phyloP scores from a whole-genome alignment of 2,113 vertebrate genomes.

The Misgurnus anguillicaudatus region DNA sequence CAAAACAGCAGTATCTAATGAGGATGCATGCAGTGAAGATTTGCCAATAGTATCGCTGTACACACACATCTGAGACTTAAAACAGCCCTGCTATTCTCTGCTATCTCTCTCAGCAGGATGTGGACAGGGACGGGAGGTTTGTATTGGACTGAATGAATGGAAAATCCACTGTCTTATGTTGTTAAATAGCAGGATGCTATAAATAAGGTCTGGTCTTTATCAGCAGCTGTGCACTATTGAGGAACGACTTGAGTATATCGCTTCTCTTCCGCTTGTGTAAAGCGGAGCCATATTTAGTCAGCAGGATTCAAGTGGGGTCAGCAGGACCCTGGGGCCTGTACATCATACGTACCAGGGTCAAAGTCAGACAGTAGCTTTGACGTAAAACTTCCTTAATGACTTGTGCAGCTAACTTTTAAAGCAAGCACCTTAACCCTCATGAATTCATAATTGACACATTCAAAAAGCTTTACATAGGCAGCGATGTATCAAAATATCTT shows the following conservation, averaged over 20 bases:
- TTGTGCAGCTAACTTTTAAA: too few relatives aligned
- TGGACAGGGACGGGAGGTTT: neutral
- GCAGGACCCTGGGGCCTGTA: neutral
- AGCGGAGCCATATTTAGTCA: constrained; percentile 18
- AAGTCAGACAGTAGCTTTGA: neutral
- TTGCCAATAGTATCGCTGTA: too few relatives aligned
- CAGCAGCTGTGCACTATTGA: constrained; percentile 17
- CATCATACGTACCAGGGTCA: neutral
- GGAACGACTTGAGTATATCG: neutral
- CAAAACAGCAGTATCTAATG: too few relatives aligned
- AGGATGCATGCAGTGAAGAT: too few relatives aligned
- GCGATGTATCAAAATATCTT: neutral
- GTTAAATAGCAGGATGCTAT: constrained; percentile 25
- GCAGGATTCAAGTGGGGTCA: constrained; percentile 4
- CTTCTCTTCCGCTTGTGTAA: constrained; percentile 20
- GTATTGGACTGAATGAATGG: constrained; percentile 2
- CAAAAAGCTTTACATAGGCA: neutral
- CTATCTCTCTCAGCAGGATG: neutral
- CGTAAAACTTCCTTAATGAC: neutral
- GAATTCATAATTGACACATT: neutral
- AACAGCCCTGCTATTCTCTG: too few relatives aligned
- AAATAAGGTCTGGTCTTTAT: constrained; percentile 33
- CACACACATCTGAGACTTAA: neutral
- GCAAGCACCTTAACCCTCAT: neutral
- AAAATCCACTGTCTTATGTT: neutral